Evolutionary conservation across 2,797 vertebrate species (phyloP), one percentile per base, ranked within the genome.

Genomic region (Caiman crocodilus): DNA sequence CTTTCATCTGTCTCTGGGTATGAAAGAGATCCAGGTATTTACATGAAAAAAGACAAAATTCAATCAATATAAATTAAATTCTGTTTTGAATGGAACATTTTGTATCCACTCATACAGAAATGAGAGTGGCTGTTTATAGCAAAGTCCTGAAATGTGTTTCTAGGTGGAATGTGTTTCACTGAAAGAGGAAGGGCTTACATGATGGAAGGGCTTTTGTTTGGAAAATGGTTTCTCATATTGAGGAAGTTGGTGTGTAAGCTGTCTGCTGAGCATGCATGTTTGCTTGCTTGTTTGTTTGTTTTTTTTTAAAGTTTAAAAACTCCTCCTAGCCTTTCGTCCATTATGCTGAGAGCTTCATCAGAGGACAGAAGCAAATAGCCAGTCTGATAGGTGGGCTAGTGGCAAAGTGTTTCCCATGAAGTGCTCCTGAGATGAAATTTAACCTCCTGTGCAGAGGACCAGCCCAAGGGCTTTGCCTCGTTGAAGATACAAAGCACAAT

Each of bases 311-410:
- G 56, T 17, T 67, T 15, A 30, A 81, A 90, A 90, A 58, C 57
- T 15, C 35, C 80, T 84, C 42, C 60, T 94, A 94, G 92, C 60
- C 69, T 92, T 93, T 93, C 65, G 87, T 91, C 75, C 94, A 4
- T 89, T 90, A 76, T 73, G 79, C 82, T 94, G 93, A 65, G 25
- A 94, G 88, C 88, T 94, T 87, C 93, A 89, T 94, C 91, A 88
- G 90, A 94, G 79, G 92, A 94, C 91, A 92, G 90, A 95, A 96
- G 84, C 94, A 97, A 96, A 91, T 94, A 95, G 95, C 92, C 96
- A 94, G 95, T 96, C 94, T 97, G 81, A 90, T 83, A 78, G 76
- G 85, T 81, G 79, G 4, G 1, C 93, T 88, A 95, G 82, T 93
- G 94, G 95, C 95, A 92, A 76, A 93, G 83, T 76, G 88, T 77